These are phyloP conservation scores for Neoscelio sp. DNA, from an alignment of 2,888 invertebrate species.

Conservation along the genomic window DNA sequence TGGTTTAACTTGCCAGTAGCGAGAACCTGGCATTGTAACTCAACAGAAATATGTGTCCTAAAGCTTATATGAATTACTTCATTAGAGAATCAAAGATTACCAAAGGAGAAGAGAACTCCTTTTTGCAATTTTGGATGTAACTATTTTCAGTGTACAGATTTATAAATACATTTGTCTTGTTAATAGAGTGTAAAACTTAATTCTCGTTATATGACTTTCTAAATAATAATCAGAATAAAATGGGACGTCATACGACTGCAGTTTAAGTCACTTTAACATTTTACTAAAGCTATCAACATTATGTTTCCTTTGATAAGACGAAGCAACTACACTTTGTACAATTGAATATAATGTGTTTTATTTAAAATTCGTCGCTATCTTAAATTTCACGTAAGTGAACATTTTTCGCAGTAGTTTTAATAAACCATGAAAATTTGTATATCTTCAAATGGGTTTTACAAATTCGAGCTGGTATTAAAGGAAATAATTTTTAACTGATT, in stretches of 20 bases:
- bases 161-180: neutral
- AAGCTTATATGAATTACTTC: neutral
- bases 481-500: too few relatives aligned
- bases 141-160: neutral
- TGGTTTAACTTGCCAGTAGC: constrained; percentile 6
- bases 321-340: constrained; percentile 24
- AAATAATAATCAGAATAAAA: constrained; percentile 39
- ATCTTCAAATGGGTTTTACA: neutral
- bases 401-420: neutral
- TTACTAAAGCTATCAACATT: constrained; percentile 38
- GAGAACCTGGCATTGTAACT: constrained; percentile 1
- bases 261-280: constrained; percentile 26
- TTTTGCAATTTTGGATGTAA: too few relatives aligned
- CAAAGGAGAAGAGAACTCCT: too few relatives aligned
- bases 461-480: too few relatives aligned
- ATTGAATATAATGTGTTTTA: constrained; percentile 17
- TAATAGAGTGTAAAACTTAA: too few relatives aligned
- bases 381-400: constrained; percentile 8
- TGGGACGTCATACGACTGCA: constrained; percentile 16
- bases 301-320: constrained; percentile 33
- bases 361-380: constrained; percentile 23
- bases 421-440: neutral
- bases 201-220: constrained; percentile 19
- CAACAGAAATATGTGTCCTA: neutral
- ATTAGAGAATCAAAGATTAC: neutral